phyloP scores from a whole-genome alignment of 2,888 invertebrate genomes.

The Cheilosia pagana region DNA sequence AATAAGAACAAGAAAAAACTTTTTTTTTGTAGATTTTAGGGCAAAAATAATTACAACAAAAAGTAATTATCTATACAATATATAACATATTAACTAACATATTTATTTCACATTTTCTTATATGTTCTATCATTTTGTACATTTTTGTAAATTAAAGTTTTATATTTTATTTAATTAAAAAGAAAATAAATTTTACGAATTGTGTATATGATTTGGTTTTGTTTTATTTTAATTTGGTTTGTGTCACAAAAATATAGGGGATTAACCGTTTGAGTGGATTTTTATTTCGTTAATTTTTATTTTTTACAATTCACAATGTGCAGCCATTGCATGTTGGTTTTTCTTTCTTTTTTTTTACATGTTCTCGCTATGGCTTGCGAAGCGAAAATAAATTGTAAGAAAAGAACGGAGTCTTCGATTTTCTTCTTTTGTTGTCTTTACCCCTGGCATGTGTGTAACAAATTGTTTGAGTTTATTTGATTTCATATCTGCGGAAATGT shows the following conservation, averaged over 20 bases:
- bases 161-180: slow-evolving; percentile 22
- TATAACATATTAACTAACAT: slow-evolving; percentile 9
- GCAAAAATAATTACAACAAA: slow-evolving; percentile 32
- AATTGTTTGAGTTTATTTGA: slow-evolving; percentile 58
- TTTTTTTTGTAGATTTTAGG: slow-evolving; percentile 39
- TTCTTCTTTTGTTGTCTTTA: neutral
- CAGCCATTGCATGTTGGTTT: slow-evolving; percentile 52
- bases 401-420: slow-evolving; percentile 41
- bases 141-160: slow-evolving; percentile 68
- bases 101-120: slow-evolving; percentile 25
- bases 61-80: slow-evolving; percentile 16
- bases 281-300: neutral
- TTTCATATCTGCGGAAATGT: slow-evolving; percentile 63
- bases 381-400: slow-evolving; percentile 27
- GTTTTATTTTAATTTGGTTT: slow-evolving; percentile 65
- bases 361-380: slow-evolving; percentile 46
- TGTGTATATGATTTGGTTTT: slow-evolving; percentile 56
- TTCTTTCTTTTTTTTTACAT: slow-evolving; percentile 26
- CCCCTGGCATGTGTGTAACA: slow-evolving; percentile 20
- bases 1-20: slow-evolving; percentile 41
- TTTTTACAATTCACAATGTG: slow-evolving; percentile 5
- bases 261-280: slow-evolving; percentile 10
- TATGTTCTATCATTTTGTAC: slow-evolving; percentile 48
- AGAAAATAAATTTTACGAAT: slow-evolving; percentile 46
- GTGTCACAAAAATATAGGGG: slow-evolving; percentile 41